Evolutionary conservation across 2,113 vertebrate species (phyloP), one percentile per base, ranked within the genome.

Genomic region (Tupaia chinensis): DNA sequence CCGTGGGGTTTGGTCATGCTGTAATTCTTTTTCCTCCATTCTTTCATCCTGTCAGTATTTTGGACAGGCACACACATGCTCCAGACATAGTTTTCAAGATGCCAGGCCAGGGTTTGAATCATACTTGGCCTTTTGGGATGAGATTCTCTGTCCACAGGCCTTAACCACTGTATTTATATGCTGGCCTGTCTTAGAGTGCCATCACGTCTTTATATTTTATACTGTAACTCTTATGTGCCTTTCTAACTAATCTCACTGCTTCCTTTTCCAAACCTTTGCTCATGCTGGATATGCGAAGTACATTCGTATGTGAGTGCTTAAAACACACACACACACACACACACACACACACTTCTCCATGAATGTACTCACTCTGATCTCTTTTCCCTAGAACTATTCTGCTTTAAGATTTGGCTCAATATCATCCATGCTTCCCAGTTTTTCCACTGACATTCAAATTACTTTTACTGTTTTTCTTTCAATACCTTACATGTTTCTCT

Each of bases 241-340:
- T 95, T 82, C 27, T 53, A 83, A 5, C 70, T 3, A 32, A 10
- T 65, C 34, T 76, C 53, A 73, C 44, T 87, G 20, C 69, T 74
- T 86, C 53, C 82, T 95, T 53, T 81, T 54, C 58, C 32, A 87
- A 32, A 68, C 61, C 20, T 60, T 95, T 91, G 44, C 66, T 86
- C 19, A 91, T 81, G n/a, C 20, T 61, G 68, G 23, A 60, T 65
- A 74, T 19, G 27, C 25, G 44, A 56, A 93, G 34, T 80, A 79
- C 11, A 66, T 88, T 65, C 15, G 65, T 91, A 73, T 69, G 54
- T 61, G 65, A 65, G 27, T 5, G 70, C 14, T 79, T 61, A 58
- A 74, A 73, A 87, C 16, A 73, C 44, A 87, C 29, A 44, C 44
- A 44, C 44, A 44, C 44, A 44, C 44, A 44, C 44, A 44, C 44